Base-by-base conservation (phyloP, 2,113 vertebrate genomes). In the Centropus bengalensis region DNA sequence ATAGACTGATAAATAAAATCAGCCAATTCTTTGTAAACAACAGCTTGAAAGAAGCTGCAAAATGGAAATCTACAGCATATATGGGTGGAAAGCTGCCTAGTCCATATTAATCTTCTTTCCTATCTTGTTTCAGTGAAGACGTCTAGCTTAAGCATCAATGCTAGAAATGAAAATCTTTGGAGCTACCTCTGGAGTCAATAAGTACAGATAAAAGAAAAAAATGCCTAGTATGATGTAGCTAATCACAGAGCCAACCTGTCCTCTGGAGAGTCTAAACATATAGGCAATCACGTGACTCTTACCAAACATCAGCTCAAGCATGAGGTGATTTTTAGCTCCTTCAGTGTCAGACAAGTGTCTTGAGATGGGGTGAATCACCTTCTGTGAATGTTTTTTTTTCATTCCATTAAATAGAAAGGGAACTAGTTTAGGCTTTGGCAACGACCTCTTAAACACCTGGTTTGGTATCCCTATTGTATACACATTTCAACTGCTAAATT, bases 221-320 rank as follows among this genome's bases (percentile, higher is more conserved):
- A 3, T 22, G 20, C 9, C 12, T 54, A 52, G 8, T 16, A 32
- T 40, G 26, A 54, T n/a, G 27, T 32, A 89, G n/a, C 8, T 3
- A 8, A 7, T 45, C 36, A 74, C 19, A 88, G 4, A 6, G 33
- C 4, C 2, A 2, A 24, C 3, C 12, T 42, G 12, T 56, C 17
- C 26, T 69, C 21, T 69, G 12, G 8, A 68, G 12, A 30, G 5
- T 54, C 23, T 85, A 26, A 15, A 84, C 0, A 0, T 1, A 4
- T 11, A 33, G 7, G 3, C 0, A 0, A 3, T 86, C 24, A 17
- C 6, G 5, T 7, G 12, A 26, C 18, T 12, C 17, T n/a, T n/a
- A 71, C 10, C 12, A 23, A 54, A n/a, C 30, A 42, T 18, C 28
- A 85, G 14, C 79, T 44, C 8, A 24, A 33, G 12, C 3, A 1